These are phyloP conservation scores for Tanytarsus gracilentus DNA, from an alignment of 2,888 invertebrate species.

Conservation along the genomic window DNA sequence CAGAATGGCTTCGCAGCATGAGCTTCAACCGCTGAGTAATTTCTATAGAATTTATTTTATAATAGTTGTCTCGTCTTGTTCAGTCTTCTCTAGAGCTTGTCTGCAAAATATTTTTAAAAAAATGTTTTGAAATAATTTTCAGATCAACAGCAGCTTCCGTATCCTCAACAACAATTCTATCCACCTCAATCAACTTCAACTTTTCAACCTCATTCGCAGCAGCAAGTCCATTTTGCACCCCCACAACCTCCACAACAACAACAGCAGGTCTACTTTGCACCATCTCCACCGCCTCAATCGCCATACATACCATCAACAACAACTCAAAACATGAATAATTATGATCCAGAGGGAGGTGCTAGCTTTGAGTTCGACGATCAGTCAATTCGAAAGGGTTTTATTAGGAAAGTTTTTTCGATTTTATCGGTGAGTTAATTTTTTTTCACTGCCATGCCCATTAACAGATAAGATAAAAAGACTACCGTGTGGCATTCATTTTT, in stretches of 20 bases:
- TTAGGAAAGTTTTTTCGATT: conserved; percentile 42
- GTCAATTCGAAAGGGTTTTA: conserved; percentile 41
- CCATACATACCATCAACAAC: not conserved
- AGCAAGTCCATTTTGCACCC: no score
- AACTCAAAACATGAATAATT: not conserved
- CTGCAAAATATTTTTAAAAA: no score
- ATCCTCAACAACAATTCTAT: no score
- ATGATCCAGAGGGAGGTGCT: conserved; percentile 39
- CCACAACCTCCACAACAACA: not conserved
- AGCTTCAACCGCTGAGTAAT: no score
- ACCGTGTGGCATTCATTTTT: not conserved
- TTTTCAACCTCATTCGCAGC: no score
- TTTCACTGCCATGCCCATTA: not conserved
- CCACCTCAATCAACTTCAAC: no score
- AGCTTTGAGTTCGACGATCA: conserved; percentile 42
- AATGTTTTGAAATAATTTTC: no score
- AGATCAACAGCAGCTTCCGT: no score
- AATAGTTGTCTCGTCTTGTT: no score
- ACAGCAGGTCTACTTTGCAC: not conserved
- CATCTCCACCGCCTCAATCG: not conserved
- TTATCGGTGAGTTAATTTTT: conserved; percentile 37
- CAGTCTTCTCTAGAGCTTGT: no score
- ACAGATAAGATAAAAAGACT: not conserved
- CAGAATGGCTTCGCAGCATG: no score
- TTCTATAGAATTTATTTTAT: no score